A percentile compares a stretch with the other conserved stretches of the same genome.
These are phyloP conservation scores for Eupithecia insigniata DNA, from an alignment of 2,888 invertebrate genomes.

Conservation along the genomic window DNA sequence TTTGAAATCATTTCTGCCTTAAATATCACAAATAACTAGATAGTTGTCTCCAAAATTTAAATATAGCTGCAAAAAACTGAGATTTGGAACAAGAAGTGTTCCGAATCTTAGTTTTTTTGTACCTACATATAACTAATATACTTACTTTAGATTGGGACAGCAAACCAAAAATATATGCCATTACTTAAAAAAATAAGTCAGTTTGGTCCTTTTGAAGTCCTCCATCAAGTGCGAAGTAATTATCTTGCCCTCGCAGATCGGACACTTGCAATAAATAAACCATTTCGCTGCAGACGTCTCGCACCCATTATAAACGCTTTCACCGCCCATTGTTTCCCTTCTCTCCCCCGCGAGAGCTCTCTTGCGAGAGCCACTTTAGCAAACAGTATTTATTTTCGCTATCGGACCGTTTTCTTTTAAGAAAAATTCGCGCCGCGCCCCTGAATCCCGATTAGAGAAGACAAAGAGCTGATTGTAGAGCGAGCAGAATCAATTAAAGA, in stretches of 20 bases:
- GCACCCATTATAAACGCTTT: slow-evolving; percentile 52
- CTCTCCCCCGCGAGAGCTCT: slow-evolving; percentile 54
- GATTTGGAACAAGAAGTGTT: background rate
- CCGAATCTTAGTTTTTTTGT: background rate
- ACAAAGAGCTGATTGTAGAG: slow-evolving; percentile 75
- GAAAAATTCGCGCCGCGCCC: slow-evolving; percentile 66
- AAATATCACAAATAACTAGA: background rate
- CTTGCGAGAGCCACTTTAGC: slow-evolving; percentile 60
- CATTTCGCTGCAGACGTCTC: slow-evolving; percentile 20
- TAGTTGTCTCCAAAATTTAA: background rate
- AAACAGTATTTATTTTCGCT: slow-evolving; percentile 66
- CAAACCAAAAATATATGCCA: background rate
- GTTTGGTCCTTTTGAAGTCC: background rate
- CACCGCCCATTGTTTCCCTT: slow-evolving; percentile 53
- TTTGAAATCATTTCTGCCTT: background rate
- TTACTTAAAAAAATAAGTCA: background rate
- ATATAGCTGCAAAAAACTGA: background rate
- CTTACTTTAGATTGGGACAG: background rate
- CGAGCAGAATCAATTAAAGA: slow-evolving; percentile 80
- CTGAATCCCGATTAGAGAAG: slow-evolving; percentile 77
- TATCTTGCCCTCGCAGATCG: background rate
- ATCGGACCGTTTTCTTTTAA: slow-evolving; percentile 60
- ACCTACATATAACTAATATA: too few relatives aligned
- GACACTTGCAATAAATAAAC: slow-evolving; percentile 24
- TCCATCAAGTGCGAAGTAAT: slow-evolving; percentile 6